Base-by-base conservation (phyloP, 2,797 vertebrate species). In the Phrynocephalus forsythii region DNA sequence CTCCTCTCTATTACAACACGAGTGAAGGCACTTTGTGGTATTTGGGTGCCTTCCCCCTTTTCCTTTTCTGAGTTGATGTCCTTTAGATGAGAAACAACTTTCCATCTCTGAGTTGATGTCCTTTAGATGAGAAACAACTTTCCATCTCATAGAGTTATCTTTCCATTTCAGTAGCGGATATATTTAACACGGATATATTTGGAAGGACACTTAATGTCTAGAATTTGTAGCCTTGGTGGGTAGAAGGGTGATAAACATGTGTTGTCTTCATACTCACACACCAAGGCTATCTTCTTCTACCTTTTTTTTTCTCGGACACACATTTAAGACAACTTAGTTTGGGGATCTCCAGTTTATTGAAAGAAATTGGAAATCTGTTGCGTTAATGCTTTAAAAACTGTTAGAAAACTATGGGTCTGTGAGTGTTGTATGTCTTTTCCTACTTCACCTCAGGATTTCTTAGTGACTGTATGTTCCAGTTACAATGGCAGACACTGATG, bases 401-500 rank as follows among this genome's bases (percentile, higher is more conserved):
- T 92, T 85, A 86, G 88, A 33, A 85, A 86, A 87, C 79, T 90
- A 15, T 71, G 38, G 77, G 66, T 63, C 52, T 8, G 84, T 86
- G 84, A 20, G 73, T 92, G 81, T 90, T 90, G 67, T 93, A 87
- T 86, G 60, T 67, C 85, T 33, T 44, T 44, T 88, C 52, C 88
- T 91, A 6, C 71, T 76, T 92, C 73, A 79, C 90, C 67, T 80
- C 90, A 80, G 78, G 90, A 71, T 86, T 88, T 92, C 33, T 15
- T 82, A 83, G 66, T 48, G n/a, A 82, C 72, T 93, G 90, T 69
- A 92, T 81, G 73, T 93, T 95, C 93, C 90, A 94, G 91, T 93
- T 11, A 0, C 82, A 90, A 60, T 69, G 50, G 77, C 86, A 91
- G 67, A 92, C 88, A 72, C 71, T 82, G 52, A 38, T 92, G 44